Evolutionary conservation across 1,140 invertebrate species (phyloP), one percentile per base, ranked within the genome.

Genomic region (Vanessa tameamea): DNA sequence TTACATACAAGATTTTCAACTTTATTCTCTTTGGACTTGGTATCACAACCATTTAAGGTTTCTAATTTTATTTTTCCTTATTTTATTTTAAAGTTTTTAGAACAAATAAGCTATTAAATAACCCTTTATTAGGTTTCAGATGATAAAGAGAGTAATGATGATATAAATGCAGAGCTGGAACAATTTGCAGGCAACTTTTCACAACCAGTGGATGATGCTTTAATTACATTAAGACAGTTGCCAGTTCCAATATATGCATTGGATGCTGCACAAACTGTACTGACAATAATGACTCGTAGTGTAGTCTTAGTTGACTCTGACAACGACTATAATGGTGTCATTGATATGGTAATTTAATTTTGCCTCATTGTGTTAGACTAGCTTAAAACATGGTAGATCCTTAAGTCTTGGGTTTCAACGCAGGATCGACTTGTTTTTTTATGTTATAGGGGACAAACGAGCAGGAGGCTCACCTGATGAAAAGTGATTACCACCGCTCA

Each of bases 241-340:
- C 89, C 89, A 4, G 87, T 82, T 13, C 89, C 90, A 1, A 68
- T 87, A 61, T 92, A 77, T 77, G 82, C 85, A 4, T 72, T 91
- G 31, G 88, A 92, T 13, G 78, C 84, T 5, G n/a, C 82, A 0
- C 81, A 88, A 14, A 72, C 81, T 12, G 78, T 89, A 14, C 64
- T 88, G 14, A 78, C 83, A 20, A 84, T 78, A 14, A 86, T 91
- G 86, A 76, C 82, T 8, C 79, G 87, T 50, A 87, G 80, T 76
- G 75, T 87, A 20, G 73, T 83, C 0, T 65, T 84, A 13, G 71
- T 82, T 15, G 84, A 88, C 4, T 31, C 78, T n/a, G n/a, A n/a
- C 20, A 67, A 43, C n/a, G 75, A 81, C 57, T 82, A 82, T 57
- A 82, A 69, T 37, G 83, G 85, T 64, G 72, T 81, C 64, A 67